A percentile compares a stretch with the other conserved stretches of the same genome.
phyloP scores from a whole-genome alignment of 2,797 vertebrate species.

The Labeo calbasu region DNA sequence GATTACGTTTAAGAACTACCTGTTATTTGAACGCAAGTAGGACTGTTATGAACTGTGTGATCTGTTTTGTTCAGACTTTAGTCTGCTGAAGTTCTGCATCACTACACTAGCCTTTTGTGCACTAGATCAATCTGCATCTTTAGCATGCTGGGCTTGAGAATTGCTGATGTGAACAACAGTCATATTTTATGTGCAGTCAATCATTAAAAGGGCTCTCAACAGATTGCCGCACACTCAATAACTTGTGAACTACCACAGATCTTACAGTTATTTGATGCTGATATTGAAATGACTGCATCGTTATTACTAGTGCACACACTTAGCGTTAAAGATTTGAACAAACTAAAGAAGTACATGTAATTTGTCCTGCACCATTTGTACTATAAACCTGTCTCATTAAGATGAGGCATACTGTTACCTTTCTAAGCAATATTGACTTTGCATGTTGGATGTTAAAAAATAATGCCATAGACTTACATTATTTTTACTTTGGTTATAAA shows the following conservation, averaged over 20 bases:
- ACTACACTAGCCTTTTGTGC: neutral
- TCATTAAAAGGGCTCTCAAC: conserved; percentile 8
- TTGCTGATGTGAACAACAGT: conserved; percentile 2
- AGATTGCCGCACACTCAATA: conserved; percentile 2
- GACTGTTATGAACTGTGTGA: neutral
- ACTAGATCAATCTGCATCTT: neutral
- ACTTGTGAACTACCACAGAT: neutral
- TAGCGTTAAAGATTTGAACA: neutral
- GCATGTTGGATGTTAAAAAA: neutral
- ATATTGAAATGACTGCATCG: neutral
- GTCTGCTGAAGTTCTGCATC: neutral
- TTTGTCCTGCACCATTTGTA: neutral
- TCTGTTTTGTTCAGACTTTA: conserved; percentile 7
- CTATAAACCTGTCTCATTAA: no score
- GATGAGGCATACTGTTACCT: neutral
- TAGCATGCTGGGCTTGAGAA: neutral
- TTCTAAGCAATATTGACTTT: neutral
- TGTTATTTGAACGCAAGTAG: neutral
- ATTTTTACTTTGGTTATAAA: neutral
- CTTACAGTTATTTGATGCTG: neutral
- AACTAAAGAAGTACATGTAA: neutral
- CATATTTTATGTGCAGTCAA: conserved; percentile 21
- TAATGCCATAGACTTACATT: neutral
- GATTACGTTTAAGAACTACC: neutral
- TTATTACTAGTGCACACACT: neutral